Evolutionary conservation across 2,888 invertebrate genomes (phyloP), one percentile per base, ranked within the genome.

Genomic region (Ochropleura plecta): DNA sequence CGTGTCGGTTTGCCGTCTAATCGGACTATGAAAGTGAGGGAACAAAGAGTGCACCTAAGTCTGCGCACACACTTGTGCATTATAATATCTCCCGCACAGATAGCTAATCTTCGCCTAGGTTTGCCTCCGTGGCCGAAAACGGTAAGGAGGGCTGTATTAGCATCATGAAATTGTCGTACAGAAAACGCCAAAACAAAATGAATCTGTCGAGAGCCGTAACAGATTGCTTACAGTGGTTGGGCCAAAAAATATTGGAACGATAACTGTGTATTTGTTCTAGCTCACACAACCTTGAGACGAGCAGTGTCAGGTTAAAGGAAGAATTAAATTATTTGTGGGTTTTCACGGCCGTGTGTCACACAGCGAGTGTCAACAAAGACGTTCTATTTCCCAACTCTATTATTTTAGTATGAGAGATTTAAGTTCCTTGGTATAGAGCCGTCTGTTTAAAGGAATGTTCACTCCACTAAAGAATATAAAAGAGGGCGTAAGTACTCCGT

Each of bases 331-430:
- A 85, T 85, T 82, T 73, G 82, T 68, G 20, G 64, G 44, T 68
- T 70, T 70, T 76, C 79, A 78, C 65, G 70, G 71, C 86, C 74
- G 88, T 91, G 87, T 91, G 88, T 89, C 82, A 65, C 85, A 62
- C 75, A 70, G 64, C 40, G 77, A 86, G 85, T 86, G 88, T 88
- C 89, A 90, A 92, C 89, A 89, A 89, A 90, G 90, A 89, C 87
- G 85, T 91, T 88, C 89, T 86, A 88, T 88, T 88, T 88, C 81
- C 79, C 86, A 88, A 89, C 88, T 90, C 85, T 91, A 90, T 91
- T 91, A 91, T 91, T 92, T 91, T 90, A 91, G 90, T 90, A 88
- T 86, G 84, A 88, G 84, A 90, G 88, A 91, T 91, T 92, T 90
- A 90, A 90, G 88, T 86, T 83, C 75, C 76, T 74, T 78, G 76